Evolutionary conservation across 2,888 invertebrate species (phyloP).

Genomic region (Stomorhina lunata): DNA sequence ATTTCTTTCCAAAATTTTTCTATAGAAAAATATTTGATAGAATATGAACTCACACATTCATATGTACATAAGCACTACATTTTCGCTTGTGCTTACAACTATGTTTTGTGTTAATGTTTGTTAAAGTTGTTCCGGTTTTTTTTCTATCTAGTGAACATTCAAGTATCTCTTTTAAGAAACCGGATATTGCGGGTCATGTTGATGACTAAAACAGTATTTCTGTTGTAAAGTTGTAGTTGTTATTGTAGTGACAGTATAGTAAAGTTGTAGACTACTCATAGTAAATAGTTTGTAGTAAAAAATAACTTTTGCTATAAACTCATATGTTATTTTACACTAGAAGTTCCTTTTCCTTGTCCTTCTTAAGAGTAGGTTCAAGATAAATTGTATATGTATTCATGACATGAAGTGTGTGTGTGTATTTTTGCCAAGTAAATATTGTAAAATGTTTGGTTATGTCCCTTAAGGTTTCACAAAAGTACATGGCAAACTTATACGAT

Average conservation of each 20-base stretch:
- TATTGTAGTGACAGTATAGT: conserved; percentile 29
- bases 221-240: conserved; percentile 20
- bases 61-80: too few species aligned
- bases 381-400: background rate
- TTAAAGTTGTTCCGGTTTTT: conserved; percentile 28
- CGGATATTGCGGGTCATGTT: conserved; percentile 67
- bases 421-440: conserved; percentile 43
- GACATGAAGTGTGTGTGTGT: conserved; percentile 5
- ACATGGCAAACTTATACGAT: conserved; percentile 13
- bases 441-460: conserved; percentile 53
- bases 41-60: too few species aligned
- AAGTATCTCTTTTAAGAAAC: conserved; percentile 58
- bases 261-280: conserved; percentile 2
- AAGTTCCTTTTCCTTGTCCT: background rate
- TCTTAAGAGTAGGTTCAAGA: background rate
- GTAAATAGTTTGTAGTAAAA: conserved; percentile 17
- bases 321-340: background rate
- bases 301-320: conserved; percentile 32
- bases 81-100: conserved; percentile 52
- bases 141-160: background rate
- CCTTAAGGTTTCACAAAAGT: conserved; percentile 40
- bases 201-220: conserved; percentile 43
- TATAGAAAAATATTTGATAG: too few species aligned
- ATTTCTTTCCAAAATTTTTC: too few species aligned
- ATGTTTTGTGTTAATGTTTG: conserved; percentile 9